These are phyloP conservation scores for Anniella stebbinsi DNA, from an alignment of 2,797 vertebrate species.

Conservation along the genomic window DNA sequence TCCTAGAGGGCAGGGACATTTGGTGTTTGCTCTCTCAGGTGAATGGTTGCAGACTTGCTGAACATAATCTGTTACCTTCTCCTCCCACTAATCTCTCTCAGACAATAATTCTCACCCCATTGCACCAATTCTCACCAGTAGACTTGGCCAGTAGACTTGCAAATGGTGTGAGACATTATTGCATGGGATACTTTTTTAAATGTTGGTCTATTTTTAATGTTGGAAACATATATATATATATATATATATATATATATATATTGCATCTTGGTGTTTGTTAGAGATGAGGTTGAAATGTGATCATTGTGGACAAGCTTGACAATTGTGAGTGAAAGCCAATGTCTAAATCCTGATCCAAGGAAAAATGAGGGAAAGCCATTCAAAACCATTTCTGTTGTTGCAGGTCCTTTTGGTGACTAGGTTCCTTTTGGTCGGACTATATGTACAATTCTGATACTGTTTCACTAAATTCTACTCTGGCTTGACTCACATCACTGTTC, in stretches of 20 bases:
- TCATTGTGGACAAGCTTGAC: not conserved
- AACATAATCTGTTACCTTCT: not conserved
- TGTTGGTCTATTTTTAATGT: not conserved
- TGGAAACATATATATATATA: not conserved
- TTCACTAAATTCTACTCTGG: not conserved
- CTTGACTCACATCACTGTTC: not conserved
- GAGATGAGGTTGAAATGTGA: not conserved
- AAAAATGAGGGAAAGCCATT: not conserved
- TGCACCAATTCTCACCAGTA: not conserved
- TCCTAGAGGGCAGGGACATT: not conserved
- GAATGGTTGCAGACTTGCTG: not conserved
- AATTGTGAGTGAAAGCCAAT: not conserved
- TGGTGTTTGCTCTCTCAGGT: not conserved
- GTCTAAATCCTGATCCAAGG: not conserved
- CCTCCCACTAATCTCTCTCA: not conserved
- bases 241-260: too few relatives aligned
- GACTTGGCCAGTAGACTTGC: not conserved
- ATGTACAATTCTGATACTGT: not conserved
- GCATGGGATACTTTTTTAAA: not conserved
- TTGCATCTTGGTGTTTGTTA: too few relatives aligned
- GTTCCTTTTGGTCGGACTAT: not conserved
- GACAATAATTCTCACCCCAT: not conserved
- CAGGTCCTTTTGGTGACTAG: not conserved
- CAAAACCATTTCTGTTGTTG: not conserved
- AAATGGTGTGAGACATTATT: not conserved